phyloP scores from a whole-genome alignment of 2,797 vertebrate genomes.

The Enteromius argenteus region DNA sequence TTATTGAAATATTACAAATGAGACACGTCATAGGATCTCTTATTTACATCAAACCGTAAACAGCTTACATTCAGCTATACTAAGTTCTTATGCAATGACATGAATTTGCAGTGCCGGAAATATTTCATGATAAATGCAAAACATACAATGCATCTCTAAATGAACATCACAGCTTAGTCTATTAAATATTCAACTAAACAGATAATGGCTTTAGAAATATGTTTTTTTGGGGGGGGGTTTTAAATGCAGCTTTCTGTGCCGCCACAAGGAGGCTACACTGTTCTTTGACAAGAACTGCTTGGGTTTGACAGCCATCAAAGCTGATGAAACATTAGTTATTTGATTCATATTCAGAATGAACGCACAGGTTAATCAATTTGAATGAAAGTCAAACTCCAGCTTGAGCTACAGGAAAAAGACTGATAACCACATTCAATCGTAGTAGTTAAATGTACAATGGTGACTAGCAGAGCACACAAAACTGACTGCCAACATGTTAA shows the following conservation, averaged over 20 bases:
- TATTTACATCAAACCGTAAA: constrained; percentile 36
- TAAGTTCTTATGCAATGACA: background rate
- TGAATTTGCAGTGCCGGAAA: background rate
- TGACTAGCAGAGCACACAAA: background rate
- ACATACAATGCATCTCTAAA: background rate
- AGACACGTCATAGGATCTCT: background rate
- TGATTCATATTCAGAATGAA: background rate
- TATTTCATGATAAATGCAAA: background rate
- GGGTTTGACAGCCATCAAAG: background rate
- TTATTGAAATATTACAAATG: constrained; percentile 42
- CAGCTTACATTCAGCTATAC: constrained; percentile 7
- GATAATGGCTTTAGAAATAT: background rate
- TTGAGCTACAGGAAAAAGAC: background rate
- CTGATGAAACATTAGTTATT: background rate
- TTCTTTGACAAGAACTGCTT: background rate
- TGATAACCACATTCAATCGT: background rate
- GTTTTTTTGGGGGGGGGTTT: background rate
- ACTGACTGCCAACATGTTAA: background rate
- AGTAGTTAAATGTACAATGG: background rate
- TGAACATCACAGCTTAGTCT: background rate
- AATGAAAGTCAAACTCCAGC: background rate
- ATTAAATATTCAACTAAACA: background rate
- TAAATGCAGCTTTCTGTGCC: background rate
- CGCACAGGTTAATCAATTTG: background rate
- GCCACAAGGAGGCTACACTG: background rate